Base-by-base conservation (phyloP, 2,113 vertebrate species). In the Uria lomvia region DNA sequence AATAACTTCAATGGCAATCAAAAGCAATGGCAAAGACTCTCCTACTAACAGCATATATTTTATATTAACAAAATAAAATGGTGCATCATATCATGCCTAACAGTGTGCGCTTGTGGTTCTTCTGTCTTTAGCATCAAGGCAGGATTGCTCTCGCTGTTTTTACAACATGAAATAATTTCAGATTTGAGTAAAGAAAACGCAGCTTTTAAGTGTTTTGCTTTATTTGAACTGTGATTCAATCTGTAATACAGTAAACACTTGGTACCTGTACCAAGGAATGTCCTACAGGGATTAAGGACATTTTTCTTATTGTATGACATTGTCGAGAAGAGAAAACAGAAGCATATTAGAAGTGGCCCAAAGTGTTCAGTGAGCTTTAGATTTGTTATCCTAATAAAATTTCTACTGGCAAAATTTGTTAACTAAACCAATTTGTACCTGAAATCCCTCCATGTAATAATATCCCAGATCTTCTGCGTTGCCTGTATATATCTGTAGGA, bases 51-150 rank as follows among this genome's bases (percentile, higher is more conserved):
- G 2, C 4, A 22, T 34, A 18, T 47, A 34, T 53, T 45, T 49
- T 53, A 8, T 30, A 38, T 34, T 9, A 56, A 21, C 7, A 77
- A 62, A 75, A 78, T 42, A 3, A 65, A 82, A 14, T 2, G 4
- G 4, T 65, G 15, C 21, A 21, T 68, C 8, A 4, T 9, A 30
- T 13, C 36, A 38, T 0, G 1, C 19, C 20, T 23, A 67, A 22
- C 3, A 65, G 43, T 49, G 20, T 65, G 9, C 1, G 6, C 1
- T 42, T 20, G 15, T 38, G 34, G 21, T 62, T 38, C 43, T 91
- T 65, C 30, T 93, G 27, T 24, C 34, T 79, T 72, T 36, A 74
- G 34, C 27, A 70, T 15, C 22, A 30, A 56, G 34, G 9, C 19
- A 29, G 66, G 21, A 22, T 62, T 29, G 14, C 6, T 75, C 4